Conservation (phyloP, 2,888 invertebrate species). For the Drosophila incognita region DNA sequence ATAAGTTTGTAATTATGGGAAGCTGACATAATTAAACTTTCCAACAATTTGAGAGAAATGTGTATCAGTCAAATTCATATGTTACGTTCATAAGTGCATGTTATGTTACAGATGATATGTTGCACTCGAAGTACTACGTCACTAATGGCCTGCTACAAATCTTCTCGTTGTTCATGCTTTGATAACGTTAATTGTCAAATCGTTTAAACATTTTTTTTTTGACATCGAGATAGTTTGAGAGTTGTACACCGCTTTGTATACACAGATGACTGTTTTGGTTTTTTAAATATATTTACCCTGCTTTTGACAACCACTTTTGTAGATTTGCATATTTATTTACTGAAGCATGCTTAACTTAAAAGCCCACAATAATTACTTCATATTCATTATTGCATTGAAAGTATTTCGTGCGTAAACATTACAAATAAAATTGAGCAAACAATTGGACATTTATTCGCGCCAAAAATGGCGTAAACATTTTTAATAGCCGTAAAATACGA, state of each 20-base stretch:
- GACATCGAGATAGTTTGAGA: not conserved
- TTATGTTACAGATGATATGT: not conserved
- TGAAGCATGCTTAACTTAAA: slow-evolving; percentile 1
- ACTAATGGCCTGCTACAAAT: not conserved
- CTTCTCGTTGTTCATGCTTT: not conserved
- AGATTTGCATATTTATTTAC: slow-evolving; percentile 5
- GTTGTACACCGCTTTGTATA: not conserved
- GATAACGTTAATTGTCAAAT: not conserved
- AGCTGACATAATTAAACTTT: not conserved
- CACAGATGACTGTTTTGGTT: not conserved
- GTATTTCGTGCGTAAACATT: slow-evolving; percentile 26
- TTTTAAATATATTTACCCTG: not conserved
- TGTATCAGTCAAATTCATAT: not conserved
- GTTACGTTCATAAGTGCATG: not conserved
- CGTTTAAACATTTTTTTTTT: not conserved
- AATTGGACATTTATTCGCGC: slow-evolving; percentile 38
- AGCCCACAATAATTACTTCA: not conserved
- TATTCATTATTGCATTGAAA: slow-evolving; percentile 19
- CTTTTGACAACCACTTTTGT: too few species aligned
- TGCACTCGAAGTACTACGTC: not conserved
- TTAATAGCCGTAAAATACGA: slow-evolving; percentile 50
- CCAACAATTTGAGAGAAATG: not conserved
- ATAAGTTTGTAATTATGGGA: not conserved
- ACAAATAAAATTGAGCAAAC: slow-evolving; percentile 53
- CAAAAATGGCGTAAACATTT: slow-evolving; percentile 49